A percentile compares a stretch with the other conserved stretches of the same genome.
Conservation (phyloP, 2,797 vertebrate species). For the Diplodus puntazzo region DNA sequence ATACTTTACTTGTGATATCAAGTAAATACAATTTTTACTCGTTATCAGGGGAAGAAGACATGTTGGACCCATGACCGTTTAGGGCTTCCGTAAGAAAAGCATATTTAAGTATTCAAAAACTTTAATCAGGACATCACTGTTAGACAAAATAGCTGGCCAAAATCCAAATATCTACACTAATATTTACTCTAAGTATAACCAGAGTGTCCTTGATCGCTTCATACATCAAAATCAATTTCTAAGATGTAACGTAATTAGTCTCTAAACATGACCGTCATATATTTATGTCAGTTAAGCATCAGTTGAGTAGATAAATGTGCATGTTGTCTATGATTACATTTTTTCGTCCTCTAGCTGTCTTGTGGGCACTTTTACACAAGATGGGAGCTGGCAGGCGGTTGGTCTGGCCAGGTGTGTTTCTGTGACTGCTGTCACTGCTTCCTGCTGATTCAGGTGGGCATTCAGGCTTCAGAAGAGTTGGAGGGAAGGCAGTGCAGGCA, state of each 20-base stretch:
- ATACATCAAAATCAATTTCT: neutral
- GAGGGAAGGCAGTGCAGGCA: neutral
- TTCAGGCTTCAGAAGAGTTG: neutral
- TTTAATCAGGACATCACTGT: neutral
- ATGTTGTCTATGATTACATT: neutral
- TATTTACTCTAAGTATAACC: too few relatives aligned
- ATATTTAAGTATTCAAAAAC: neutral
- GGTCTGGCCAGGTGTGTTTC: slow-evolving; percentile 11
- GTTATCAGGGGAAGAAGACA: too few relatives aligned
- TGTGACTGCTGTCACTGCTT: slow-evolving; percentile 11
- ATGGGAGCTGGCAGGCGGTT: neutral
- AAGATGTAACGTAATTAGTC: neutral
- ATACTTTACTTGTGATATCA: too few relatives aligned
- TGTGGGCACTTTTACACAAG: neutral
- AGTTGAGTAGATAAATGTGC: too few relatives aligned
- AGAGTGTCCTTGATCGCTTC: neutral
- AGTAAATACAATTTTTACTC: too few relatives aligned
- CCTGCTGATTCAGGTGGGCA: slow-evolving; percentile 24
- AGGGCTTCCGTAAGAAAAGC: neutral
- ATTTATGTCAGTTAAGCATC: neutral
- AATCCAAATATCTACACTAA: neutral
- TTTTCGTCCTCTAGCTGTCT: neutral
- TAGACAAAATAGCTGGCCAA: neutral
- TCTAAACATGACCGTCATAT: neutral
- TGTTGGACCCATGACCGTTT: too few relatives aligned